Base-by-base conservation (phyloP, 2,113 vertebrate species). In the Lagopus muta region DNA sequence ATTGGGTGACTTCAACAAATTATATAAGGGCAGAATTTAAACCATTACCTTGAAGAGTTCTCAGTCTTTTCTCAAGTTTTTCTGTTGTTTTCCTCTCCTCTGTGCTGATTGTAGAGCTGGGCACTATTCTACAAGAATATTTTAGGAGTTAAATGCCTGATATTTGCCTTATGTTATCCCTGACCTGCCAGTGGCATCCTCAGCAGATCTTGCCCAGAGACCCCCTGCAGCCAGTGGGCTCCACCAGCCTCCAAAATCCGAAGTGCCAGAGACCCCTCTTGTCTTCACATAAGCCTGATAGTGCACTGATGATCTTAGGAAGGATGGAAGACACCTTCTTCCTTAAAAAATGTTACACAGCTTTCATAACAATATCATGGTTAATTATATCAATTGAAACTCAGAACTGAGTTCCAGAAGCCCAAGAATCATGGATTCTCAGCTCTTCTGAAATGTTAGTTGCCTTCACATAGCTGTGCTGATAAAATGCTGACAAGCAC, bases 1-100 rank as follows among this genome's bases (percentile, higher is more conserved):
- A 52, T 50, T 88, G 70, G 55, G 67, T 96, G 87, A 93, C 79
- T 94, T 96, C 87, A 94, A 62, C 75, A 80, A 95, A 89, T 95
- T 95, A 93, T 24, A n/a, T 76, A 89, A 96, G 87, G 71, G 32
- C 50, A 93, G 45, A 77, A 88, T 95, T 89, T 72, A 93, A 89
- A 66, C 16, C n/a, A 73, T 21, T 30, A 69, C 54, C 62, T 93
- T 69, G 30, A 22, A 87, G 58, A 79, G 36, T 52, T 36, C 54
- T 81, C 55, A 45, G 61, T 7, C 15, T 93, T 75, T 88, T 69
- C 20, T 45, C 15, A 13, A 14, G 43, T 80, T 88, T 79, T 82
- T 24, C 40, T 32, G 6, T 71, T 86, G 28, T 74, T 81, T 84
- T 79, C 12, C 48, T 75, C 3, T 3, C 28, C 42, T 81, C 57